phyloP scores from a whole-genome alignment of 37 sponge, comb jelly and placozoan genomes.

The Hexactinellida sp. region DNA sequence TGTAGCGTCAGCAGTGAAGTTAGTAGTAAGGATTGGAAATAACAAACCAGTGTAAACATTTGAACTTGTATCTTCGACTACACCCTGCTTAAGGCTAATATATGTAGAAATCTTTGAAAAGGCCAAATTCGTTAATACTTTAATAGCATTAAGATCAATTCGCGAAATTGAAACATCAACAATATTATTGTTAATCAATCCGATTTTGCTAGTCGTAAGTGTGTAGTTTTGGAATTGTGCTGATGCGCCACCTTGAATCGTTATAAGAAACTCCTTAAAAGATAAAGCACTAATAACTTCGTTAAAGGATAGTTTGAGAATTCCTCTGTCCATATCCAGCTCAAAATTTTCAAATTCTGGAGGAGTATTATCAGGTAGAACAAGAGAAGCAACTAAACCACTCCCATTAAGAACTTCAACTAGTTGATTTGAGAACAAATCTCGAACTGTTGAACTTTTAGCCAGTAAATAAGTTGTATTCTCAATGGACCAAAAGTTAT shows the following conservation, averaged over 20 bases:
- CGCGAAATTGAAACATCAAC: slow-evolving; percentile 30
- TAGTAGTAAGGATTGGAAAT: slow-evolving; percentile 15
- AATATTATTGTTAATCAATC: slow-evolving; percentile 19
- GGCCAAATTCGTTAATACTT: slow-evolving; percentile 32
- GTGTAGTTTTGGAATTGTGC: neutral
- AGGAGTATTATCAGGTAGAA: slow-evolving; percentile 48
- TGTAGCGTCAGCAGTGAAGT: slow-evolving; percentile 37
- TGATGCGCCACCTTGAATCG: slow-evolving; percentile 20
- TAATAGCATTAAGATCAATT: slow-evolving; percentile 50
- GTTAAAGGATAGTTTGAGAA: slow-evolving; percentile 39
- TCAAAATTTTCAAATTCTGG: slow-evolving; percentile 43
- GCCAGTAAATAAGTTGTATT: slow-evolving; percentile 44
- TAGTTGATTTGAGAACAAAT: slow-evolving; percentile 47
- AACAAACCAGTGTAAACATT: neutral
- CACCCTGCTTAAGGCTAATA: slow-evolving; percentile 19
- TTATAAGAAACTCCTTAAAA: slow-evolving; percentile 29
- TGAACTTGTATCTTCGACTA: slow-evolving; percentile 30
- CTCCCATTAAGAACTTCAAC: slow-evolving; percentile 13
- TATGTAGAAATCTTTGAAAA: slow-evolving; percentile 33
- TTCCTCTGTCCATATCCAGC: slow-evolving; percentile 44
- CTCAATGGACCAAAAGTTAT: slow-evolving; percentile 41
- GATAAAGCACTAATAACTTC: slow-evolving; percentile 51
- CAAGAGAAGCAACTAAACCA: slow-evolving; percentile 26
- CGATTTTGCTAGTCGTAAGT: neutral
- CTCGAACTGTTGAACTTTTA: slow-evolving; percentile 22